These are phyloP conservation scores for Chascanopsetta lugubris DNA, from an alignment of 2,113 vertebrate species.

Conservation along the genomic window DNA sequence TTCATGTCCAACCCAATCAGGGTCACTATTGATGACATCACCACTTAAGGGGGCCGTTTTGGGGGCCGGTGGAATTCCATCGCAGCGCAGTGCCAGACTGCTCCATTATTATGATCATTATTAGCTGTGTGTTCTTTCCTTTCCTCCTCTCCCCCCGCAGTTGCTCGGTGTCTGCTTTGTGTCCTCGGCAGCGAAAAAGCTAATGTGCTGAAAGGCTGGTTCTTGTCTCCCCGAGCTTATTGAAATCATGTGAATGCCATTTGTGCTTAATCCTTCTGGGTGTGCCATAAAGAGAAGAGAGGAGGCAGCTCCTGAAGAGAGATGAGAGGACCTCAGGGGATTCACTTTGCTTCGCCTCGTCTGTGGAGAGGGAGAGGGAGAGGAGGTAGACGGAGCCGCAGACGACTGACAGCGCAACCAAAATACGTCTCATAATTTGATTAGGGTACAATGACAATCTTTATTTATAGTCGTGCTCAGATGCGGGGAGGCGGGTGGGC, in stretches of 20 bases:
- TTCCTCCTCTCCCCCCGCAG: conserved; percentile 37
- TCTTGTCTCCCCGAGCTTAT: conserved; percentile 76
- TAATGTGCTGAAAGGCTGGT: conserved; percentile 81
- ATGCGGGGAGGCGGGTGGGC: conserved; percentile 56
- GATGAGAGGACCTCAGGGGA: conserved; percentile 82
- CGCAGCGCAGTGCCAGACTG: conserved; percentile 63
- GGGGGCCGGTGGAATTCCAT: conserved; percentile 68
- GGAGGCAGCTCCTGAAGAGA: conserved; percentile 79
- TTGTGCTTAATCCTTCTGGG: conserved; percentile 81
- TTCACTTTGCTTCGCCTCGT: conserved; percentile 70
- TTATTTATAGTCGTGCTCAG: conserved; percentile 81
- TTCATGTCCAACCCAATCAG: conserved; percentile 65
- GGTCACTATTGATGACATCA: conserved; percentile 72
- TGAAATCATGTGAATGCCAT: conserved; percentile 83
- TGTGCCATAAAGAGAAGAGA: conserved; percentile 76
- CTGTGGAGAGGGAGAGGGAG: conserved; percentile 65
- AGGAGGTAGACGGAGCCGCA: conserved; percentile 57
- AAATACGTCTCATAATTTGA: conserved; percentile 81
- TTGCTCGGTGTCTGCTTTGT: conserved; percentile 76
- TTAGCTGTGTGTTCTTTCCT: conserved; percentile 56
- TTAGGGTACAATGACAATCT: conserved; percentile 83
- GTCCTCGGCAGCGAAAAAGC: conserved; percentile 76
- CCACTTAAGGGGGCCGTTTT: conserved; percentile 56
- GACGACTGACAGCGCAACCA: conserved; percentile 78
- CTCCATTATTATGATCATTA: conserved; percentile 75